These are phyloP conservation scores for Plutomurus gul DNA, from an alignment of 1,140 invertebrate species.

Conservation along the genomic window DNA sequence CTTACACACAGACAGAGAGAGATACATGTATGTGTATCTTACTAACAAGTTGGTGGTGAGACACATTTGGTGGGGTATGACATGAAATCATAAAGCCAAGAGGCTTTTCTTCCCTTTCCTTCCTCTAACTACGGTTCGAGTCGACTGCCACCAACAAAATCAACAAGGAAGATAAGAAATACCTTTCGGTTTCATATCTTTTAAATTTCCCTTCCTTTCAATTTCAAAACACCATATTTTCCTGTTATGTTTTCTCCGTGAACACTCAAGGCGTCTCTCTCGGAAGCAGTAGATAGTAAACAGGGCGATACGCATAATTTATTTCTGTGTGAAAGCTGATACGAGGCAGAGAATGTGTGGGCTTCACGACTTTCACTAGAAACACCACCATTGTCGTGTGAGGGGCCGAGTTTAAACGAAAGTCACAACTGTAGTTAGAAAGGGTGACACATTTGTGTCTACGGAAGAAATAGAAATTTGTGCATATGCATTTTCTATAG, in stretches of 20 bases:
- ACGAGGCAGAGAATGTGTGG: neutral
- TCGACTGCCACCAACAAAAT: neutral
- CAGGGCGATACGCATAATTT: slow-evolving; percentile 15
- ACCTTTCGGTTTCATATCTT: slow-evolving; percentile 22
- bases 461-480: too few relatives aligned
- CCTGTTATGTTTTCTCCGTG: neutral
- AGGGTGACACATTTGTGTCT: too few relatives aligned
- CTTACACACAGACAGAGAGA: too few relatives aligned
- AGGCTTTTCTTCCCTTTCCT: slow-evolving; percentile 23
- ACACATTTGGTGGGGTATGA: too few relatives aligned
- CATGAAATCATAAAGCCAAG: slow-evolving; percentile 26
- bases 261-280: neutral
- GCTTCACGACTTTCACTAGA: neutral
- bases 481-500: too few relatives aligned
- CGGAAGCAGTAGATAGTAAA: neutral
- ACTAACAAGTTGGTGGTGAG: too few relatives aligned
- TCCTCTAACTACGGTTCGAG: neutral
- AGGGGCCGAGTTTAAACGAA: too few relatives aligned
- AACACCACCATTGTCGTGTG: too few relatives aligned
- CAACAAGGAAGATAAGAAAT: slow-evolving; percentile 3
- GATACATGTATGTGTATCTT: too few relatives aligned
- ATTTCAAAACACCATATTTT: neutral
- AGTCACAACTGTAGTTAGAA: too few relatives aligned
- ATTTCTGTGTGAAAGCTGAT: neutral
- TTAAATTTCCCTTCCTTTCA: slow-evolving; percentile 35